A percentile compares a stretch with the other conserved stretches of the same genome.
Evolutionary conservation across 2,888 invertebrate genomes (phyloP).

Genomic region (Cataglyphis altisquamis): DNA sequence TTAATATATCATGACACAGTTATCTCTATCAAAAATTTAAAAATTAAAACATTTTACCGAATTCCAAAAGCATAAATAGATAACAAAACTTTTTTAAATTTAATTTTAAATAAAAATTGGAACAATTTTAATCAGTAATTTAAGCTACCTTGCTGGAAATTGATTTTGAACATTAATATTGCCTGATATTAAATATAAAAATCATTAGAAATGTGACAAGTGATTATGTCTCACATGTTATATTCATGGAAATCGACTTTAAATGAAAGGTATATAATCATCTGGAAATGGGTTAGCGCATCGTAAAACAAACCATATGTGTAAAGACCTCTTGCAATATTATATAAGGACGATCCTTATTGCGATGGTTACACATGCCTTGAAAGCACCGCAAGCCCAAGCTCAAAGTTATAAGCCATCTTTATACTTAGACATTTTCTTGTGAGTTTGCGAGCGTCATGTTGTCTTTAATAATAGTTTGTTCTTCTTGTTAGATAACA

Average conservation of each 20-base stretch:
- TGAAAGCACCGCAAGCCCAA: neutral
- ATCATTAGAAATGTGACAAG: neutral
- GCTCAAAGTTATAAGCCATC: conserved; percentile 7
- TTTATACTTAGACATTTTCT: conserved; percentile 31
- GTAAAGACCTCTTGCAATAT: conserved; percentile 10
- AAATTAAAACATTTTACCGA: neutral
- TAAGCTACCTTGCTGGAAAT: neutral
- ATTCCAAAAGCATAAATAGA: neutral
- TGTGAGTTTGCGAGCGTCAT: conserved; percentile 23
- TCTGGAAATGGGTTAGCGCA: neutral
- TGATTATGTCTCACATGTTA: neutral
- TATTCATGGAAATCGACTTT: neutral
- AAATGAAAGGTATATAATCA: neutral
- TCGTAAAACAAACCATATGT: neutral
- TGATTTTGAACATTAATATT: neutral
- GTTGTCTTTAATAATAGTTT: conserved; percentile 47
- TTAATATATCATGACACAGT: neutral
- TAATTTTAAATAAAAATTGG: conserved; percentile 8
- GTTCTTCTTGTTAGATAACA: conserved; percentile 28
- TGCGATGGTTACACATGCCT: conserved; percentile 3
- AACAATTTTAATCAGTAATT: neutral
- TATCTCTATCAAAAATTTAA: neutral
- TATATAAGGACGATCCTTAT: conserved; percentile 19
- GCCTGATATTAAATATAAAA: neutral
- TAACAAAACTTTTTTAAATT: neutral